Base-by-base conservation (phyloP, 2,888 invertebrate species). In the Melieria omissa region DNA sequence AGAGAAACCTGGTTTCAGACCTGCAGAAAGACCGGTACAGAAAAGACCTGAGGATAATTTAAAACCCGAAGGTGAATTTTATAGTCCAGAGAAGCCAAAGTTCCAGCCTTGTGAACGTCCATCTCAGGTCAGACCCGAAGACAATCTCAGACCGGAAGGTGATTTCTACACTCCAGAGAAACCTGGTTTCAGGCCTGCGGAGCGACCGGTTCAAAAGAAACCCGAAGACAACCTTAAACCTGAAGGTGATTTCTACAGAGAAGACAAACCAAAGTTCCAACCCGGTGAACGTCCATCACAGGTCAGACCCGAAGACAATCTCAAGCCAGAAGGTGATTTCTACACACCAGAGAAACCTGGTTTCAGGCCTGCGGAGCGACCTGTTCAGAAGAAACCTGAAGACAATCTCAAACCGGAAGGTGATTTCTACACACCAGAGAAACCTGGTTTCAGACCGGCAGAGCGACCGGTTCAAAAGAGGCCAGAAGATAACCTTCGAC, bases 41-140 rank as follows among this genome's bases (percentile, higher is more conserved):
- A 92, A 79, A 89, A 81, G 79, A 52, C 89, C 88, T 0, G 79
- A 86, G 64, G 91, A 90, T 78, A 90, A 92, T 81, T n/a, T n/a
- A n/a, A n/a, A n/a, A 74, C 88, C 89, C 4, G 91, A 91, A 83
- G 90, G 91, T 8, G 88, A 89, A 4, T 90, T 90, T 76, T 88
- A 89, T 67, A 81, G 82, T 61, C 88, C 88, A 0, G 87, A 88
- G 29, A 86, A 84, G 71, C 85, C 68, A 78, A 85, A 70, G 62
- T 77, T 77, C 75, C 71, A 76, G 14, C 85, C 87, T 3, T 83
- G 73, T 4, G 88, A 88, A 74, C 78, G 86, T 16, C 80, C 78
- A 12, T 64, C 70, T 68, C 88, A 85, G 66, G 84, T 87, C 16
- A 86, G 83, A 75, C 88, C 88, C 2, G 87, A 87, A 78, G 88